Evolutionary conservation across 2,888 invertebrate species (phyloP).

Genomic region (Melieria crassipennis): DNA sequence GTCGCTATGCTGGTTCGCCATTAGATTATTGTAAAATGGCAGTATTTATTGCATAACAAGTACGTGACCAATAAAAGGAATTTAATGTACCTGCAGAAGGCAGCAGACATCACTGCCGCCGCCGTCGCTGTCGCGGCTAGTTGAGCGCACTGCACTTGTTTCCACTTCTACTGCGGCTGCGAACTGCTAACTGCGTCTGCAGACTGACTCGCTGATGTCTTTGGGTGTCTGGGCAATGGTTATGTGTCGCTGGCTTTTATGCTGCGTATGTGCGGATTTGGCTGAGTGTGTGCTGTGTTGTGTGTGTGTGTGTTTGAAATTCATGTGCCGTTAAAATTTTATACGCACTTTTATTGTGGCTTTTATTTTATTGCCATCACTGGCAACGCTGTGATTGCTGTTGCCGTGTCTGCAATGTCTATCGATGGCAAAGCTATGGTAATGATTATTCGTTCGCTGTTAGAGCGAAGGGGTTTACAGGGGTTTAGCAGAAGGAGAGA

Average conservation of each 20-base stretch:
- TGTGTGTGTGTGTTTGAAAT: constrained; percentile 10
- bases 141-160: neutral
- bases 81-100: constrained; percentile 37
- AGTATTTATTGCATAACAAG: constrained; percentile 57
- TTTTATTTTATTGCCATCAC: neutral
- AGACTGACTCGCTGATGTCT: constrained; percentile 11
- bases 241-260: neutral
- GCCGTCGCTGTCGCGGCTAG: neutral
- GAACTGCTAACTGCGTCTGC: neutral
- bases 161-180: neutral
- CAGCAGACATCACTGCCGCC: neutral
- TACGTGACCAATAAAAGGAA: constrained; percentile 51
- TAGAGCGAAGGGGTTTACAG: no score
- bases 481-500: no score
- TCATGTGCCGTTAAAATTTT: constrained; percentile 20
- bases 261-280: constrained; percentile 5
- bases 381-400: no score
- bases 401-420: no score
- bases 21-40: constrained; percentile 58
- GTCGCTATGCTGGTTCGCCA: constrained; percentile 44
- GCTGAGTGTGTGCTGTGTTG: constrained; percentile 29
- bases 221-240: neutral
- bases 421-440: no score
- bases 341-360: constrained; percentile 18
- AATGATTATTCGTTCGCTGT: no score